Percentiles rank a stretch among this genome's conserved stretches.
phyloP scores from a whole-genome alignment of 2,797 vertebrate genomes.

The Halcyon smyrnensis region DNA sequence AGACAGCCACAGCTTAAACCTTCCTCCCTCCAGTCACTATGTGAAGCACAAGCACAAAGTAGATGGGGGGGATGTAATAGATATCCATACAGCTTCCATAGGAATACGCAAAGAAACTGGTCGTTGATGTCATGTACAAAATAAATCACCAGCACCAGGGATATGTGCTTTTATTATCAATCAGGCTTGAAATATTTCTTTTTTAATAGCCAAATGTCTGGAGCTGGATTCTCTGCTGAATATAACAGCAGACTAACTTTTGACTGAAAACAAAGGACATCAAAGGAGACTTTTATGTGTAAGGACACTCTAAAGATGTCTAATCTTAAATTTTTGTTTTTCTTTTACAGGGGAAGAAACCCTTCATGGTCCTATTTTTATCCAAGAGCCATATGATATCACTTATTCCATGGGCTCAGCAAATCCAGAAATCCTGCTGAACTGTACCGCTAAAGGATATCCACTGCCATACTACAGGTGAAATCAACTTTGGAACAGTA shows the following conservation, averaged over 20 bases:
- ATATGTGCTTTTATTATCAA: conserved; percentile 52
- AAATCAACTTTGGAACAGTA: neutral
- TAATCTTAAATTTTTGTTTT: conserved; percentile 42
- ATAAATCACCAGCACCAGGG: conserved; percentile 42
- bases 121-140: neutral
- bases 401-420: conserved; percentile 71
- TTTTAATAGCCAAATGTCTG: conserved; percentile 2
- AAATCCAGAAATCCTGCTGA: conserved; percentile 71
- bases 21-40: neutral
- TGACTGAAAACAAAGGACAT: neutral
- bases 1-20: neutral
- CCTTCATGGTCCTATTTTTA: conserved; percentile 70
- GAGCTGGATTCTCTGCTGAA: neutral
- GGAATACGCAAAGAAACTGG: neutral
- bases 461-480: conserved; percentile 76
- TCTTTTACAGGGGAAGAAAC: conserved; percentile 76
- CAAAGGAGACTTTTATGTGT: neutral
- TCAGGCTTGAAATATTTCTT: conserved; percentile 63
- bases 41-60: neutral
- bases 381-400: conserved; percentile 73
- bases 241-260: neutral
- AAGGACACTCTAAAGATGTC: neutral
- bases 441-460: conserved; percentile 72
- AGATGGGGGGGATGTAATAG: neutral
- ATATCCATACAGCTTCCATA: neutral